These are phyloP conservation scores for Pinctada fucata DNA, from an alignment of 2,888 invertebrate genomes.

Conservation along the genomic window DNA sequence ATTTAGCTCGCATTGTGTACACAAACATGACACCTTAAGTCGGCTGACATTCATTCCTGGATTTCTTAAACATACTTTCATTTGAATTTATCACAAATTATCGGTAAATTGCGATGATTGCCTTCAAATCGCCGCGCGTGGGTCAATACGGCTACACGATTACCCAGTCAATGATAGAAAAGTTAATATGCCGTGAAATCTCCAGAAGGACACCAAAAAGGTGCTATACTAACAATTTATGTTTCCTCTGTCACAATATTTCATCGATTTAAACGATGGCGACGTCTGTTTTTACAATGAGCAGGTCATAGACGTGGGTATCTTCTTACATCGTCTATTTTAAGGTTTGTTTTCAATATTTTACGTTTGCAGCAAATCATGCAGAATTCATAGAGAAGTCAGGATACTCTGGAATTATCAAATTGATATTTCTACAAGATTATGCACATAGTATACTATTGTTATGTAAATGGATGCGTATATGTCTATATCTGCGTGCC, in stretches of 20 bases:
- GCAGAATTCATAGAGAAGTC: too few relatives aligned
- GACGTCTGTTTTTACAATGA: neutral
- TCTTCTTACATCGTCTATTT: too few relatives aligned
- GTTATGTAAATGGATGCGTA: too few relatives aligned
- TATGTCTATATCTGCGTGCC: too few relatives aligned
- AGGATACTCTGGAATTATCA: too few relatives aligned
- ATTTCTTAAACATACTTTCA: slow-evolving; percentile 4
- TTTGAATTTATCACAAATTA: neutral
- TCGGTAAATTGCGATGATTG: neutral
- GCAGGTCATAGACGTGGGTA: too few relatives aligned
- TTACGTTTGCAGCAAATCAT: too few relatives aligned
- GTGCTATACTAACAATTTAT: slow-evolving; percentile 12
- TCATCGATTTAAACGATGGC: neutral
- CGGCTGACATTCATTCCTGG: neutral
- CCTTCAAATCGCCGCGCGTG: neutral
- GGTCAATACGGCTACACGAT: slow-evolving; percentile 7
- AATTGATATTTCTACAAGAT: too few relatives aligned
- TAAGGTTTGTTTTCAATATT: too few relatives aligned
- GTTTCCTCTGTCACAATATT: neutral
- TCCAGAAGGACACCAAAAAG: slow-evolving; percentile 19
- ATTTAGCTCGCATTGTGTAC: slow-evolving; percentile 19
- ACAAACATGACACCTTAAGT: slow-evolving; percentile 4
- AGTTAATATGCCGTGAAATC: slow-evolving; percentile 19
- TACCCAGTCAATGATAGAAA: slow-evolving; percentile 19
- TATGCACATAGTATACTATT: too few relatives aligned